Percentiles rank a stretch among this genome's conserved stretches.
These are phyloP conservation scores for Xerus inauris DNA, from an alignment of 2,113 vertebrate species.

Conservation along the genomic window DNA sequence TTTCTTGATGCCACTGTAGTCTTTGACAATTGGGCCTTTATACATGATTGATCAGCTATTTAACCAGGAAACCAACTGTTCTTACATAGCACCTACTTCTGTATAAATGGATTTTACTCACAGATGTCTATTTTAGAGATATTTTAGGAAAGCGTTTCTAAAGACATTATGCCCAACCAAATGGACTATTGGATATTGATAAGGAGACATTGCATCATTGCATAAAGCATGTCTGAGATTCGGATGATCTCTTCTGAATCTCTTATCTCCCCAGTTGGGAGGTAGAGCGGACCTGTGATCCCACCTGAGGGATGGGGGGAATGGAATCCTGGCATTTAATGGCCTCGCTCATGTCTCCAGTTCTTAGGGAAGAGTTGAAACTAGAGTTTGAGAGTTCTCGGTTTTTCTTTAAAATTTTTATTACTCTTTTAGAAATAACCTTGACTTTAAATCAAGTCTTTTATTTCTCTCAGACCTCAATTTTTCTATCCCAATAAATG, in stretches of 20 bases:
- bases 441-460: constrained; percentile 18
- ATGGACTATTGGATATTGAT: background rate
- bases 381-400: background rate
- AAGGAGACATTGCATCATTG: background rate
- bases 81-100: background rate
- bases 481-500: background rate
- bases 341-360: background rate
- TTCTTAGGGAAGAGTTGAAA: background rate
- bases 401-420: background rate
- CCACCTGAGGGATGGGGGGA: background rate
- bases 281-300: background rate
- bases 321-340: background rate
- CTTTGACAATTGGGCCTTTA: background rate
- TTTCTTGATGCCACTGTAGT: background rate
- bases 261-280: background rate
- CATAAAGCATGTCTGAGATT: background rate
- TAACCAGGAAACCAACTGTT: background rate
- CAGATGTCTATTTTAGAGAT: constrained; percentile 55
- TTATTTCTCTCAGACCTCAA: background rate
- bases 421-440: background rate
- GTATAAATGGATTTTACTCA: constrained; percentile 12
- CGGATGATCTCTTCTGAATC: background rate
- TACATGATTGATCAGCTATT: background rate
- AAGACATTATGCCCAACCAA: background rate
- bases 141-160: constrained; percentile 29